Percentiles rank a stretch among this genome's conserved stretches.
Conservation (phyloP, 2,888 invertebrate species). For the Drosophila engyochracea region DNA sequence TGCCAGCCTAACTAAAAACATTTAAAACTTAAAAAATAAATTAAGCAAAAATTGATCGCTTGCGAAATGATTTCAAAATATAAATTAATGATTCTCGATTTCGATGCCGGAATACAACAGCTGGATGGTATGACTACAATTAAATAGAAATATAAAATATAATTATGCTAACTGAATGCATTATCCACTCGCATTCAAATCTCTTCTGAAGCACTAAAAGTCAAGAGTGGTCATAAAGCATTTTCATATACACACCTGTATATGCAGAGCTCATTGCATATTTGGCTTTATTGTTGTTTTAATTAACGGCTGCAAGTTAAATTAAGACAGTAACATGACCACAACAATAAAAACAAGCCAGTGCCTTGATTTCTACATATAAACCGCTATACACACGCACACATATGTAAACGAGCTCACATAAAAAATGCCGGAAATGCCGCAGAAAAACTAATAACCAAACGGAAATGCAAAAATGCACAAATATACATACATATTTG, state of each 20-base stretch:
- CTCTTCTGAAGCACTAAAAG: slow-evolving; percentile 13
- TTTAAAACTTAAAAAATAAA: background rate
- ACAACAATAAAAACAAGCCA: slow-evolving; percentile 38
- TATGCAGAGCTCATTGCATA: slow-evolving; percentile 15
- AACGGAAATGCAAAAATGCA: slow-evolving; percentile 77
- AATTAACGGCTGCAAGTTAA: slow-evolving; percentile 74
- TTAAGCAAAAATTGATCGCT: background rate
- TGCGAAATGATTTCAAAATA: background rate
- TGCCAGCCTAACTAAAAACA: background rate
- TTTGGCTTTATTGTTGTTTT: slow-evolving; percentile 58
- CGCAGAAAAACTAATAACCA: slow-evolving; percentile 76
- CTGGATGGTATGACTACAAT: background rate
- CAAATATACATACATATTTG: slow-evolving; percentile 22
- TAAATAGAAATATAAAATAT: background rate
- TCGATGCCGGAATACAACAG: background rate
- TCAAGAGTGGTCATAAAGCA: slow-evolving; percentile 22
- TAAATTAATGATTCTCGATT: background rate
- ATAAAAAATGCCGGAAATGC: slow-evolving; percentile 74
- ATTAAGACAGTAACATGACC: slow-evolving; percentile 77
- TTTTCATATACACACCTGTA: slow-evolving; percentile 20
- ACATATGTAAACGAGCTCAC: slow-evolving; percentile 12
- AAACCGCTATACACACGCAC: slow-evolving; percentile 20
- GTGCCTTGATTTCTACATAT: slow-evolving; percentile 43
- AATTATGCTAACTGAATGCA: background rate
- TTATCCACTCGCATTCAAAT: slow-evolving; percentile 1